A percentile compares a stretch with the other conserved stretches of the same genome.
Evolutionary conservation across 1,140 invertebrate species (phyloP).

Genomic region (Microplitis mediator): DNA sequence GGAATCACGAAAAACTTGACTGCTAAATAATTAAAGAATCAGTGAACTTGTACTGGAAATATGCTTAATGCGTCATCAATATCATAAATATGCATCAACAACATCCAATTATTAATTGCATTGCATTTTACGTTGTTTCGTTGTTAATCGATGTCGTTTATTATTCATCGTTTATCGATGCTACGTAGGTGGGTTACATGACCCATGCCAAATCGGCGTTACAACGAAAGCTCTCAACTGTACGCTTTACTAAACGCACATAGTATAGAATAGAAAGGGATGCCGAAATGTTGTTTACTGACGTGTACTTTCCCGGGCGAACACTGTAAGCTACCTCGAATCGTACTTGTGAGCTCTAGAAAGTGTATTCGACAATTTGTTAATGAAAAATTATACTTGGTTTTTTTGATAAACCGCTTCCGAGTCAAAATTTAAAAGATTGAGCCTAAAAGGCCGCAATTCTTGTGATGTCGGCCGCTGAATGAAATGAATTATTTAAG

Average conservation of each 20-base stretch:
- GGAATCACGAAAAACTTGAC: neutral
- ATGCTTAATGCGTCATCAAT: neutral
- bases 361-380: slow-evolving; percentile 11
- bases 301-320: slow-evolving; percentile 21
- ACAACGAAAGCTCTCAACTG: slow-evolving; percentile 14
- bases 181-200: slow-evolving; percentile 16
- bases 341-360: slow-evolving; percentile 3
- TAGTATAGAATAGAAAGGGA: neutral
- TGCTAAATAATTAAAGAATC: neutral
- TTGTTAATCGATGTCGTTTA: slow-evolving; percentile 53
- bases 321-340: slow-evolving; percentile 30
- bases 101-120: slow-evolving; percentile 48
- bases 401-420: too few relatives aligned
- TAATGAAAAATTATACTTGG: neutral
- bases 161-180: slow-evolving; percentile 53
- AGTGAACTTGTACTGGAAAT: neutral
- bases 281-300: slow-evolving; percentile 16
- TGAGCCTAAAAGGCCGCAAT: too few relatives aligned
- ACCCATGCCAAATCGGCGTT: slow-evolving; percentile 20
- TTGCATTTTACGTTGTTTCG: slow-evolving; percentile 46
- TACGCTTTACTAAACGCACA: neutral
- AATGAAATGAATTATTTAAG: too few relatives aligned
- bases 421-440: too few relatives aligned
- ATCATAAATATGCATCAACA: slow-evolving; percentile 14
- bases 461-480: too few relatives aligned